These are phyloP conservation scores for Parthenolecanium corni DNA, from an alignment of 2,888 invertebrate species.

Conservation along the genomic window DNA sequence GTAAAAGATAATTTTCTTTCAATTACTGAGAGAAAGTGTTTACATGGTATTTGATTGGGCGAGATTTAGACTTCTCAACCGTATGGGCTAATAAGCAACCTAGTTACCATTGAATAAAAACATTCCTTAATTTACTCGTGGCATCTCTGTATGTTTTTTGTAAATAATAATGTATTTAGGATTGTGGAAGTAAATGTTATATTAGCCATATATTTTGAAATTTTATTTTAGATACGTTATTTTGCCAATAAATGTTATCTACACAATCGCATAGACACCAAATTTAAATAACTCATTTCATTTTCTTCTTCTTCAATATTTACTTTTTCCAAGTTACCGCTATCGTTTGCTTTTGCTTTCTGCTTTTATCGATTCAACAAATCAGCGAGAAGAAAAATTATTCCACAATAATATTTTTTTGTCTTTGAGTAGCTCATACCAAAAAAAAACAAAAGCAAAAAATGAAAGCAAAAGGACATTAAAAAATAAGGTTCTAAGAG, in stretches of 20 bases:
- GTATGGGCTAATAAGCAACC: slow-evolving; percentile 11
- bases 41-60: no score
- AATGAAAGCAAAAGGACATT: no score
- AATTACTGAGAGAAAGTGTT: not conserved
- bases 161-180: slow-evolving; percentile 23
- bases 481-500: no score
- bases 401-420: no score
- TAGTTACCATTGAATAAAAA: slow-evolving; percentile 17
- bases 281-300: no score
- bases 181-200: slow-evolving; percentile 23
- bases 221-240: slow-evolving; percentile 21
- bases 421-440: no score
- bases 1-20: not conserved
- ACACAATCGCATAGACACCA: slow-evolving; percentile 17
- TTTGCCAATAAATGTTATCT: slow-evolving; percentile 26
- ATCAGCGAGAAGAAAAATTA: no score
- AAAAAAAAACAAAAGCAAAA: no score
- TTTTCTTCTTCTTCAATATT: no score
- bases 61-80: not conserved
- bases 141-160: slow-evolving; percentile 21
- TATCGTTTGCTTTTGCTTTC: no score
- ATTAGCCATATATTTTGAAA: slow-evolving; percentile 14
- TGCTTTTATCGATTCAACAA: no score
- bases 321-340: no score
- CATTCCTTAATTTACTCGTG: slow-evolving; percentile 3